Percentiles rank a stretch among this genome's conserved stretches.
phyloP scores from a whole-genome alignment of 2,888 invertebrate genomes.

The Isoperla grammatica region DNA sequence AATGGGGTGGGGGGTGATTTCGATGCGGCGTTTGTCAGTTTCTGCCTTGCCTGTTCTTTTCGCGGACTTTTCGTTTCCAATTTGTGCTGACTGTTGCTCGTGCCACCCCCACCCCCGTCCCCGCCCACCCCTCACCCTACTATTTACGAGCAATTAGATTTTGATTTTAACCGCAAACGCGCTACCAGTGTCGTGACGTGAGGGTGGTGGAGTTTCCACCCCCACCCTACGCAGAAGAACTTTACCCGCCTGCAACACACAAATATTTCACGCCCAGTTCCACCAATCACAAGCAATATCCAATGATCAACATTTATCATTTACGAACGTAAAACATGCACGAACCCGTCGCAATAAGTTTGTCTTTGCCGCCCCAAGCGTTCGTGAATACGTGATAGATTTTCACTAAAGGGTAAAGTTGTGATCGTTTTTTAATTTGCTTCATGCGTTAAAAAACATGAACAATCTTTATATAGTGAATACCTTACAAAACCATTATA shows the following conservation, averaged over 20 bases:
- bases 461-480: no score
- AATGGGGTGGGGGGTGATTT: neutral
- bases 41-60: slow-evolving; percentile 9
- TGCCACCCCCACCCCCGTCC: neutral
- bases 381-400: no score
- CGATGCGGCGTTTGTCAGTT: slow-evolving; percentile 5
- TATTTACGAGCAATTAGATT: slow-evolving; percentile 15
- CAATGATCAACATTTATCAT: no score
- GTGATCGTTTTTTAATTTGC: no score
- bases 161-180: neutral
- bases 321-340: no score
- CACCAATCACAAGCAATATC: neutral
- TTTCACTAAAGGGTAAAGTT: no score
- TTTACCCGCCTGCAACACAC: neutral
- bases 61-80: slow-evolving; percentile 6
- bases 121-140: neutral
- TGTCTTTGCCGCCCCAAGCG: no score
- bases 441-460: no score
- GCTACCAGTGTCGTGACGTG: neutral
- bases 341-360: no score
- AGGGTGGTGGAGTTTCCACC: neutral
- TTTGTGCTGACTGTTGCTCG: slow-evolving; percentile 16
- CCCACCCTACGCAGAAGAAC: neutral
- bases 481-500: no score
- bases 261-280: neutral